Conservation (phyloP, 2,888 invertebrate genomes). For the Gari tellinella region DNA sequence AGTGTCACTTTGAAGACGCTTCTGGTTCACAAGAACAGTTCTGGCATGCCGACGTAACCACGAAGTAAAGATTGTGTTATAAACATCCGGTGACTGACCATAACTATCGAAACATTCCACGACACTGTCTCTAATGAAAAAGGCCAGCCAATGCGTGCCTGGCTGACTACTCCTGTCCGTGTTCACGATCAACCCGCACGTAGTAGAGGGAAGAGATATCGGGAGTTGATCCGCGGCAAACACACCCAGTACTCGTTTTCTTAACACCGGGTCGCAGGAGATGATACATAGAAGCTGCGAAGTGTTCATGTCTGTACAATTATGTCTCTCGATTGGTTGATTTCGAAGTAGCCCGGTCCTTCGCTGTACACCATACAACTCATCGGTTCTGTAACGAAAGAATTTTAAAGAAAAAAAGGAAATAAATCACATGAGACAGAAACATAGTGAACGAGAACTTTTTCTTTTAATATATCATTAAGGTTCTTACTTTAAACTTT, state of each 20-base stretch:
- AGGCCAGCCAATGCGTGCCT: slow-evolving; percentile 2
- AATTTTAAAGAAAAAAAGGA: not conserved
- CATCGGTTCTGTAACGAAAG: slow-evolving; percentile 20
- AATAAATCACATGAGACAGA: too few species aligned
- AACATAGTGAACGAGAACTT: too few species aligned
- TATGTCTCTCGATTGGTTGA: slow-evolving; percentile 20
- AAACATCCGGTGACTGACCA: slow-evolving; percentile 9
- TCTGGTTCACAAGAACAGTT: not conserved
- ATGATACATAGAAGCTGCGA: slow-evolving; percentile 16
- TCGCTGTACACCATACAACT: slow-evolving; percentile 27
- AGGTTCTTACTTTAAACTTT: too few species aligned
- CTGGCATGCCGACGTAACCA: slow-evolving; percentile 10
- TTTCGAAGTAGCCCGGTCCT: slow-evolving; percentile 13
- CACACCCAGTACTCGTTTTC: slow-evolving; percentile 6
- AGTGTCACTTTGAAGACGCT: slow-evolving; percentile 19
- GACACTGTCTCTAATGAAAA: slow-evolving; percentile 1
- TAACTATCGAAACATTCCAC: slow-evolving; percentile 31
- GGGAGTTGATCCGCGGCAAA: slow-evolving; percentile 26
- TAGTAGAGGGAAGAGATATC: not conserved
- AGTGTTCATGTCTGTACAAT: slow-evolving; percentile 17
- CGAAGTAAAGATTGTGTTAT: slow-evolving; percentile 1
- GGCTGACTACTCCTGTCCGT: not conserved
- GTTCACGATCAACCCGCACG: slow-evolving; percentile 20
- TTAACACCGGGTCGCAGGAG: slow-evolving; percentile 4
- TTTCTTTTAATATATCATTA: too few species aligned